These are phyloP conservation scores for Gadopsis bispinosus DNA, from an alignment of 2,797 vertebrate genomes.

Conservation along the genomic window DNA sequence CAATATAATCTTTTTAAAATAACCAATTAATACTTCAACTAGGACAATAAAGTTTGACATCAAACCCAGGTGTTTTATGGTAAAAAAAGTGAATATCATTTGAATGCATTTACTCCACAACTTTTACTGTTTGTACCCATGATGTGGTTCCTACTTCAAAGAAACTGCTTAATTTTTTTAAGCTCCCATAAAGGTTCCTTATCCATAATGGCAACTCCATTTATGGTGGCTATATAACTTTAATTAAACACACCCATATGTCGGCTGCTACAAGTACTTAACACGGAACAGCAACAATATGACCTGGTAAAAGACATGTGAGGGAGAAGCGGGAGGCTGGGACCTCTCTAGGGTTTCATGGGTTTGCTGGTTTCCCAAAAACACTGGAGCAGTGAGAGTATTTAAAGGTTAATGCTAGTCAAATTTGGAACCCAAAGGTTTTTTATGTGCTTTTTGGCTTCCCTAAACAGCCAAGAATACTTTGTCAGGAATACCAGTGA, in stretches of 20 bases:
- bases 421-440: slow-evolving; percentile 49
- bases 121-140: slow-evolving; percentile 71
- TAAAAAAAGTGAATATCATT: slow-evolving; percentile 80
- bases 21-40: slow-evolving; percentile 85
- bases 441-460: slow-evolving; percentile 35
- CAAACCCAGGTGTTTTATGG: slow-evolving; percentile 83
- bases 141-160: slow-evolving; percentile 84
- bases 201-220: slow-evolving; percentile 81
- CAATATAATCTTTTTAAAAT: slow-evolving; percentile 85
- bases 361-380: slow-evolving; percentile 46
- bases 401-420: slow-evolving; percentile 54
- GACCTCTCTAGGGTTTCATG: slow-evolving; percentile 58
- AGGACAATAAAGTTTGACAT: slow-evolving; percentile 84
- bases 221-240: slow-evolving; percentile 85
- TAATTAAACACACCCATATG: slow-evolving; percentile 86
- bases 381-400: slow-evolving; percentile 22
- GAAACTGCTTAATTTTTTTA: slow-evolving; percentile 81
- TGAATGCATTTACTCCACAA: slow-evolving; percentile 68
- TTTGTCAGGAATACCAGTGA: not conserved
- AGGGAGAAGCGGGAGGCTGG: slow-evolving; percentile 28
- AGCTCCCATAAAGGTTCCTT: slow-evolving; percentile 82
- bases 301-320: slow-evolving; percentile 67
- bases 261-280: slow-evolving; percentile 75
- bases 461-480: not conserved
- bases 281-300: slow-evolving; percentile 71